Base-by-base conservation (phyloP, 2,797 vertebrate species). In the Amphiprion clarkii region DNA sequence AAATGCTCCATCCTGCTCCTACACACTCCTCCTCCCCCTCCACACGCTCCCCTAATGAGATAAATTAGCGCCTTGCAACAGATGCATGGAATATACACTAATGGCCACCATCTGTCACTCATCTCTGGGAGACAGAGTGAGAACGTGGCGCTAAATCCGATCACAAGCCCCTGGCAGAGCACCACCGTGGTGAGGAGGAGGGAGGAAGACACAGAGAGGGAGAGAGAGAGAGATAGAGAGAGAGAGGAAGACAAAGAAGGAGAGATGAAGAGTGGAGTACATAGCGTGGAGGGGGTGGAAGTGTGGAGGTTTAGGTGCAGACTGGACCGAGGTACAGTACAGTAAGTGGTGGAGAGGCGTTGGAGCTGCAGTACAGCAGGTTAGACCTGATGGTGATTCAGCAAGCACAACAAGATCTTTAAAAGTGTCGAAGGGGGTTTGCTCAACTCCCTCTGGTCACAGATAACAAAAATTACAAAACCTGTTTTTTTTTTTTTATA, bases 31-130 rank as follows among this genome's bases (percentile, higher is more conserved):
- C 74, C 85, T 27, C 84, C 71, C 63, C 64, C 77, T 76, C 87
- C 86, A 81, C 90, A 86, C 88, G 83, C 90, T 81, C 86, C 84
- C 84, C 91, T 95, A 95, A 95, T 95, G 93, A 95, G 93, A 94
- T 94, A 91, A 95, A 95, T 94, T 95, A 95, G 92, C 85, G 88
- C 87, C 91, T 92, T 79, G 90, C 91, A 94, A 93, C 94, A 95
- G 95, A 95, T 95, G 94, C 90, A 92, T 88, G 91, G 91, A 91
- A 94, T 91, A 88, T 90, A 93, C 91, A 92, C 92, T 93, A 95
- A 95, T 93, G 92, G 91, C 81, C 85, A 81, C 95, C 94, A 95
- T 95, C 94, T 94, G 94, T 94, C 93, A 93, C 87, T 94, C 92
- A 94, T 93, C 92, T 89, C 88, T 58, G 68, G 82, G 84, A 92